These are phyloP conservation scores for Gopherus flavomarginatus DNA, from an alignment of 2,113 vertebrate species.

Conservation along the genomic window DNA sequence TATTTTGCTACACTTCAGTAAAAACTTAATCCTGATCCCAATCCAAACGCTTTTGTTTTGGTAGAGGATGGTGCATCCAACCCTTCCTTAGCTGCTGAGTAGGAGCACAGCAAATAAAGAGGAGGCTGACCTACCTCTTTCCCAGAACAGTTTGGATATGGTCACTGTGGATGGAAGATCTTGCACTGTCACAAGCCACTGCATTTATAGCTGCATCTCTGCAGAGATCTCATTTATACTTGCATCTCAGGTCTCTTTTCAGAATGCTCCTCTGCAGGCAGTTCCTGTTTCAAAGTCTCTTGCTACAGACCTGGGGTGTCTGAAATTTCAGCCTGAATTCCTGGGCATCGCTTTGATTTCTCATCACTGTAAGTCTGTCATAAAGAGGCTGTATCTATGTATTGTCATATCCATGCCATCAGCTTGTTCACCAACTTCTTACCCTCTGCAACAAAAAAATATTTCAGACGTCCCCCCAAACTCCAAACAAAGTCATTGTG, in stretches of 20 bases:
- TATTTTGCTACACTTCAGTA: not conserved
- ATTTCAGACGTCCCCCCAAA: accelerated
- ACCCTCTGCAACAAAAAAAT: accelerated
- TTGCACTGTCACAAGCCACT: accelerated
- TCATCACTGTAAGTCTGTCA: not conserved
- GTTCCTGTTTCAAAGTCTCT: not conserved
- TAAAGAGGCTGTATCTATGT: not conserved
- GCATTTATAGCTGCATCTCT: not conserved
- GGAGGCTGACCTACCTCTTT: not conserved
- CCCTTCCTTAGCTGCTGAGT: not conserved
- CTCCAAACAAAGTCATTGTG: accelerated
- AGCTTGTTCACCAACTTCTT: not conserved
- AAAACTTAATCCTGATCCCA: not conserved
- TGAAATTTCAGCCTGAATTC: not conserved
- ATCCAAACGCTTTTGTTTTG: not conserved
- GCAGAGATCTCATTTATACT: too few relatives aligned
- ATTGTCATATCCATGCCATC: accelerated
- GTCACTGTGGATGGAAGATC: not conserved
- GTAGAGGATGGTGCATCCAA: not conserved
- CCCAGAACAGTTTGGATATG: accelerated
- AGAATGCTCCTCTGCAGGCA: accelerated
- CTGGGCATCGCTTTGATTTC: not conserved
- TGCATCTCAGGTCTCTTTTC: not conserved
- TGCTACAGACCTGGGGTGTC: not conserved
- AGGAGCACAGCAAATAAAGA: not conserved